Evolutionary conservation across 2,113 vertebrate species (phyloP).

Genomic region (Istiophorus platypterus): DNA sequence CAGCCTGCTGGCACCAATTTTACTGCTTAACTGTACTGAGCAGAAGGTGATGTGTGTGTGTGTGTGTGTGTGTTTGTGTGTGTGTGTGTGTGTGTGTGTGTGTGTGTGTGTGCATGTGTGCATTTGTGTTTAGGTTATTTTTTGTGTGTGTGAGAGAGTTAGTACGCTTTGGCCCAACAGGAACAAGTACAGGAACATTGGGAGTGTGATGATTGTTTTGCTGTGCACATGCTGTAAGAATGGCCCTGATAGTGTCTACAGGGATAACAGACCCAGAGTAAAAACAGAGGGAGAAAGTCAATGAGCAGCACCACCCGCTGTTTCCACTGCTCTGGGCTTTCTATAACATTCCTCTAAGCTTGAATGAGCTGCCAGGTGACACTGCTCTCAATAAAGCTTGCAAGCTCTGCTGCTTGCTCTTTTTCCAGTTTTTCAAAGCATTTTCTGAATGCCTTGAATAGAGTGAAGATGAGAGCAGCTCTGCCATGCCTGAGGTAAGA

Average conservation of each 20-base stretch:
- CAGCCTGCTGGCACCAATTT: conserved; percentile 32
- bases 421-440: conserved; percentile 19
- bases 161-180: conserved; percentile 19
- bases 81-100: background rate
- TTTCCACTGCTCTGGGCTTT: conserved; percentile 69
- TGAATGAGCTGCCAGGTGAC: conserved; percentile 74
- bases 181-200: conserved; percentile 63
- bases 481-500: conserved; percentile 3
- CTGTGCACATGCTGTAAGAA: conserved; percentile 64
- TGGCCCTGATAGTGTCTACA: conserved; percentile 58
- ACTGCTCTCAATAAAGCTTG: conserved; percentile 42
- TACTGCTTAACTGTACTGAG: conserved; percentile 41
- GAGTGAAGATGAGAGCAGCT: conserved; percentile 14
- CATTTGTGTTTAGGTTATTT: background rate
- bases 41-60: conserved; percentile 34
- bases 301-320: conserved; percentile 66
- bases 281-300: conserved; percentile 68
- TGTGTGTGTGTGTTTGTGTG: background rate
- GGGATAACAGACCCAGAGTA: conserved; percentile 54
- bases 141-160: background rate
- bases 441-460: conserved; percentile 30
- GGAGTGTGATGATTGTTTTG: conserved; percentile 62
- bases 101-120: conserved; percentile 1
- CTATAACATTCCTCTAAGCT: conserved; percentile 72
- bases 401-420: conserved; percentile 23